Percentiles rank a stretch among this genome's conserved stretches.
phyloP scores from a whole-genome alignment of 1,140 invertebrate genomes.

The Druon quercuslanigerum region DNA sequence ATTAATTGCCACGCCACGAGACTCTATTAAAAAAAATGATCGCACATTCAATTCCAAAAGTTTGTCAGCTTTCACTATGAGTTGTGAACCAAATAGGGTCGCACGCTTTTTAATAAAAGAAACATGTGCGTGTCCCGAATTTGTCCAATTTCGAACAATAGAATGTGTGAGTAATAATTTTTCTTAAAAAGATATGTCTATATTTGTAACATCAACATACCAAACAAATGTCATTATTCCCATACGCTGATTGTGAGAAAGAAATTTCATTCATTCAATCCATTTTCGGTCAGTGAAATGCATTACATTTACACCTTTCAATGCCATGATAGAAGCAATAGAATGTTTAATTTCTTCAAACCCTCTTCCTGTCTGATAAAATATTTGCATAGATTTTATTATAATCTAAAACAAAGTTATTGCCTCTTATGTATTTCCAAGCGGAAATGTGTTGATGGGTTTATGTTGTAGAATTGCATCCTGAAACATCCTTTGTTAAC shows the following conservation, averaged over 20 bases:
- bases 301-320: too few species aligned
- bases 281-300: too few species aligned
- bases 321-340: too few species aligned
- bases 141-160: background rate
- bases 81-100: conserved; percentile 12
- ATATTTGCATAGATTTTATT: too few species aligned
- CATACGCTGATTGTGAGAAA: too few species aligned
- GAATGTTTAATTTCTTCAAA: too few species aligned
- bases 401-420: too few species aligned
- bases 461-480: background rate
- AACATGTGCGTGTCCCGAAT: background rate
- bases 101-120: conserved; percentile 15
- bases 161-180: background rate
- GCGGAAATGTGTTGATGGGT: background rate
- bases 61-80: background rate
- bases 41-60: conserved; percentile 15
- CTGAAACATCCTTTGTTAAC: conserved; percentile 10
- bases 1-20: background rate
- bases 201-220: too few species aligned
- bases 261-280: too few species aligned
- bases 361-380: too few species aligned
- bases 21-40: background rate
- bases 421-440: background rate
- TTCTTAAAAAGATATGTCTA: background rate
- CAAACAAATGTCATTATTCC: too few species aligned